A percentile compares a stretch with the other conserved stretches of the same genome.
Conservation (phyloP, 1,140 invertebrate species). For the Charaxes varanes region DNA sequence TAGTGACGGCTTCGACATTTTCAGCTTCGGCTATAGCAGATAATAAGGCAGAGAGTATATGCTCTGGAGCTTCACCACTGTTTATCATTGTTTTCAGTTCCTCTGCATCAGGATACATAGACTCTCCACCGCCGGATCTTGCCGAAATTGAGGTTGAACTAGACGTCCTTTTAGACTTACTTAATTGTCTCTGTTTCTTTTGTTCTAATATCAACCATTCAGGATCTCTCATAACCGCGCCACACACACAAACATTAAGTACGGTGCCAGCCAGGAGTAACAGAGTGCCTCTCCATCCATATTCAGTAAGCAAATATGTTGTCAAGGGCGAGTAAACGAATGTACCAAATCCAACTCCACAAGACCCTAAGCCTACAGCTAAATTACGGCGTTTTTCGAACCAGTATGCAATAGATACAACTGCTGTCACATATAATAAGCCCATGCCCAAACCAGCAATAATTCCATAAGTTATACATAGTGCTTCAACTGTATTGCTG, state of each 20-base stretch:
- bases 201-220: conserved; percentile 83
- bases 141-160: conserved; percentile 71
- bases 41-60: conserved; percentile 79
- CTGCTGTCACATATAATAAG: conserved; percentile 90
- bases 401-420: conserved; percentile 96
- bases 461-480: conserved; percentile 90
- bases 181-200: conserved; percentile 64
- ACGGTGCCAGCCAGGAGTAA: conserved; percentile 88
- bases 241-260: conserved; percentile 92
- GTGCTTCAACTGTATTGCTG: conserved; percentile 81
- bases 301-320: conserved; percentile 81
- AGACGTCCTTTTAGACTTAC: conserved; percentile 63
- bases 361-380: conserved; percentile 94
- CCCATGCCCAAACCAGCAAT: conserved; percentile 90
- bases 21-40: conserved; percentile 74
- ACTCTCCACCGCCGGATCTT: conserved; percentile 60
- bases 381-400: conserved; percentile 94
- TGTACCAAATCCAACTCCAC: conserved; percentile 90
- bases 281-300: conserved; percentile 90
- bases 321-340: conserved; percentile 90
- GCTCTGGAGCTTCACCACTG: conserved; percentile 81
- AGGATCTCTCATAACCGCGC: conserved; percentile 90
- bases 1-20: conserved; percentile 61
- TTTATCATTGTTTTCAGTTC: conserved; percentile 81
- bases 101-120: conserved; percentile 77